Conservation (phyloP, 2,888 invertebrate genomes). For the Eilema caniola region DNA sequence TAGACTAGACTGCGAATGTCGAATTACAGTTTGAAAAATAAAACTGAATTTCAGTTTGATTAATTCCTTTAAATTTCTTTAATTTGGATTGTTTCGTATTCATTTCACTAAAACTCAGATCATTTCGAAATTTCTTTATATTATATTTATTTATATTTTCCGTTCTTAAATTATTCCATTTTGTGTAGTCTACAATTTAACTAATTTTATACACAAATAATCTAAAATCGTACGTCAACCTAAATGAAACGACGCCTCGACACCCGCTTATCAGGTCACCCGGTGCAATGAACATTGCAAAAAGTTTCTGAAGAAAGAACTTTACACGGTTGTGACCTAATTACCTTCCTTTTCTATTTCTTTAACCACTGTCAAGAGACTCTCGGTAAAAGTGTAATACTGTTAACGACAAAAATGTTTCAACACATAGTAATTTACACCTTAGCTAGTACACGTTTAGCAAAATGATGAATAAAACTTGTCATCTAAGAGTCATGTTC, state of each 20-base stretch:
- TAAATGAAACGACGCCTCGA: neutral
- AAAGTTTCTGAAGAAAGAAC: conserved; percentile 7
- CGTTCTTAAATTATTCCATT: too few relatives aligned
- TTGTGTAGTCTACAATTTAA: too few relatives aligned
- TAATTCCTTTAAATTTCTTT: neutral
- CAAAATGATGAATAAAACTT: neutral
- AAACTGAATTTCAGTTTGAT: neutral
- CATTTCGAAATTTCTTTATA: too few relatives aligned
- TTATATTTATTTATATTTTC: too few relatives aligned
- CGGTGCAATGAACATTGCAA: conserved; percentile 41
- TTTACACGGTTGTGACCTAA: conserved; percentile 7
- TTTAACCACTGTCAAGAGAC: neutral
- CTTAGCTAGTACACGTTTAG: neutral
- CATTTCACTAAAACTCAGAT: too few relatives aligned
- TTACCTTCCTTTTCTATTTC: neutral
- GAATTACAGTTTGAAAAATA: neutral
- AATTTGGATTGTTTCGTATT: too few relatives aligned
- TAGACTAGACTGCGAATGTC: conserved; percentile 3
- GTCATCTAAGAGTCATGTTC: too few relatives aligned
- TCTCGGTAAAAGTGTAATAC: neutral
- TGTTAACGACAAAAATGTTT: neutral
- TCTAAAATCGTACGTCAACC: neutral
- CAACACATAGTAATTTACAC: neutral
- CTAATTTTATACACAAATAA: neutral
- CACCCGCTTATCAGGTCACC: conserved; percentile 46